Base-by-base conservation (phyloP, 2,888 invertebrate species). In the Blastobasis adustella region DNA sequence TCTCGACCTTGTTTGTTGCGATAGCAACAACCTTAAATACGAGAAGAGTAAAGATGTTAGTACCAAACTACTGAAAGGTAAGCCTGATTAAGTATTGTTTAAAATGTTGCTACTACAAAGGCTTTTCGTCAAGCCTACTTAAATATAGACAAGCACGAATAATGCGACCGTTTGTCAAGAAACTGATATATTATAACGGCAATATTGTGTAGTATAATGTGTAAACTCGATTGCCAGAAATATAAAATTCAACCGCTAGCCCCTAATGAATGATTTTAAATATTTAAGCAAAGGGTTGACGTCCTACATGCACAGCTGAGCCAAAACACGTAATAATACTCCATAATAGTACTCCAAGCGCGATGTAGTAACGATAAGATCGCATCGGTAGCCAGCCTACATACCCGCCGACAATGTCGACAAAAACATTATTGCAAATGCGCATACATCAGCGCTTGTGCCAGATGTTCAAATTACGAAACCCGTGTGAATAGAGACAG, bases 401-500 rank as follows among this genome's bases (percentile, higher is more conserved):
- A 44, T 49, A 40, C 8, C 39, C 5, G 42, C 49, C 36, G 45
- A 38, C 47, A 47, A 46, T 36, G 42, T 47, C 6, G 36, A 23
- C 39, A 46, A 37, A 61, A 63, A 64, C 65, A 63, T 62, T 60
- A 60, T 70, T 69, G 61, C 65, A 66, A 61, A 68, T 71, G 69
- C 68, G 67, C 76, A 77, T 75, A 76, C 60, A 78, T 78, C 70
- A 73, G 50, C 68, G 62, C 69, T 76, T 77, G 71, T 65, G 71
- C 75, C 79, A 81, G 75, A 76, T 79, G 78, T 78, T 69, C 63
- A 62, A 63, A 65, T 82, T 82, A 69, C 75, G 70, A 76, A 67
- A 79, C 61, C 50, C 47, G 46, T 9, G 37, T 49, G 43, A 10
- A 42, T 56, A 55, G 57, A 46, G 56, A 49, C 55, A 55, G 66